Base-by-base conservation (phyloP, 1,140 invertebrate species). In the Heliconius hermathena region DNA sequence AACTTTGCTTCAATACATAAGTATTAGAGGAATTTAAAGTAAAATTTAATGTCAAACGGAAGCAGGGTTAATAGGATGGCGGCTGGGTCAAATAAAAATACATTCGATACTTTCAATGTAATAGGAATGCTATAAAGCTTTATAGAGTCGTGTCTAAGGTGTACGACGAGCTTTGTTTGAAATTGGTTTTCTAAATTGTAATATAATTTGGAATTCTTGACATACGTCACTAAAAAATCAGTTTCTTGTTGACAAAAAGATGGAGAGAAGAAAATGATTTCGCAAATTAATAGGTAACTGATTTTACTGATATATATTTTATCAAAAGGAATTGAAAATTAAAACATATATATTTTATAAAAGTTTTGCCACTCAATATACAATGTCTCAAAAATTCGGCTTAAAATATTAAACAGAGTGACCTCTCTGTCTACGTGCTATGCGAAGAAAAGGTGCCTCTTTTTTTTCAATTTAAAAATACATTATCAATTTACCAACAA, bases 121-220 rank as follows among this genome's bases (percentile, higher is more conserved):
- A 66, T 66, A 22, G 60, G 60, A 66, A 66, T 66, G 60, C 60
- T 29, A 29, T 66, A 66, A 66, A 66, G 22, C 60, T 66, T 66
- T 66, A 66, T 66, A 29, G 60, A 66, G 60, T 66, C 60, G 60
- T 66, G n/a, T 66, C 60, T 29, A 66, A 66, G 60, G 60, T 66
- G 26, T 66, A 66, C 60, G 26, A 66, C 5, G n/a, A 66, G 60
- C 60, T 66, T 66, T 66, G 60, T 66, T 66, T 66, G 26, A 66
- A 66, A 66, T 66, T 66, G 60, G 3, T 26, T 66, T 66, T 66
- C 60, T 66, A 66, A 66, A 66, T 29, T 66, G 20, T 66, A 66
- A 26, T 26, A 16, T 29, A 9, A 29, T 66, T 66, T 66, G 26
- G 5, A 13, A 66, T 66, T 66, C 13, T 29, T 29, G 3, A 26